Conservation (phyloP, 2,888 invertebrate species). For the Cephus pulcher region DNA sequence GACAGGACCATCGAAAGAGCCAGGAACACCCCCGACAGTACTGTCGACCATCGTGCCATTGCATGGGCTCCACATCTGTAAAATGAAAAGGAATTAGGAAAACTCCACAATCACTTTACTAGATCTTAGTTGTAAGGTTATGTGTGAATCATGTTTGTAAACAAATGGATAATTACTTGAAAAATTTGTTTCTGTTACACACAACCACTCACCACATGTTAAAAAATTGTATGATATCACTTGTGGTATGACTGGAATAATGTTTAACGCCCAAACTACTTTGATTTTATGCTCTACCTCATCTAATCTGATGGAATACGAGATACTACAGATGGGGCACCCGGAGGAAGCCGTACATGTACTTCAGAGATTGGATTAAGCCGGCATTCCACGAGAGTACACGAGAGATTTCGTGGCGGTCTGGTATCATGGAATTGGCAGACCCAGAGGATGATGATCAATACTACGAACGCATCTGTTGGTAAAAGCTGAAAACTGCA, state of each 20-base stretch:
- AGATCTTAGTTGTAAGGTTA: constrained; percentile 36
- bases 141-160: constrained; percentile 46
- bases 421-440: no score
- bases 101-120: not conserved
- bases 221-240: not conserved
- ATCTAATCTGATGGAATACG: not conserved
- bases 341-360: not conserved
- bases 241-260: not conserved
- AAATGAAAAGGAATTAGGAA: not conserved
- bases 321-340: not conserved
- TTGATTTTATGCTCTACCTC: not conserved
- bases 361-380: not conserved
- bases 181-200: not conserved
- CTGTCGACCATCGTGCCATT: constrained; percentile 65
- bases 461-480: no score
- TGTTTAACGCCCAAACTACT: not conserved
- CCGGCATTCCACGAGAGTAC: not conserved
- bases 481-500: no score
- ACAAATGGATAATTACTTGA: constrained; percentile 31
- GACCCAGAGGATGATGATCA: no score
- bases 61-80: constrained; percentile 47
- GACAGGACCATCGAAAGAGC: constrained; percentile 62
- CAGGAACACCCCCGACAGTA: constrained; percentile 63
- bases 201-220: not conserved
- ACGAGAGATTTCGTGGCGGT: no score